Conservation (phyloP, 2,888 invertebrate species). For the Catocala fraxini region DNA sequence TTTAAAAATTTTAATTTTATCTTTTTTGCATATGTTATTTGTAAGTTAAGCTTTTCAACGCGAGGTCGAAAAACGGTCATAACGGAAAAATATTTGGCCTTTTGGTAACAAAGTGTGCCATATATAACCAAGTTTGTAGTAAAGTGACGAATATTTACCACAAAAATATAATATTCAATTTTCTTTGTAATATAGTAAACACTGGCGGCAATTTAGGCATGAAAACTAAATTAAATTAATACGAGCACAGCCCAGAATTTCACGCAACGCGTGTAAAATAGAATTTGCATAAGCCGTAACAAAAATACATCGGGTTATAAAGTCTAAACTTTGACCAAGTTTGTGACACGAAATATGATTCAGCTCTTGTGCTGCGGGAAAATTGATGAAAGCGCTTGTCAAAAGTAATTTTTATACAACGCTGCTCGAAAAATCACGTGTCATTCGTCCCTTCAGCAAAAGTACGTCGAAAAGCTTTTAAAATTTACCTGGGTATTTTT, state of each 20-base stretch:
- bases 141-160: too few species aligned
- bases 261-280: too few species aligned
- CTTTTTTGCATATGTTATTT: neutral
- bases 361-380: constrained; percentile 26
- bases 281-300: neutral
- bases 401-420: constrained; percentile 31
- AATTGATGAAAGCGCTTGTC: constrained; percentile 36
- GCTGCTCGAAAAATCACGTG: constrained; percentile 32
- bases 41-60: too few species aligned
- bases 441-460: constrained; percentile 23
- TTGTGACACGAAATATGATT: constrained; percentile 43
- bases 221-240: too few species aligned
- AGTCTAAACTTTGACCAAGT: constrained; percentile 27
- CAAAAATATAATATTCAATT: too few species aligned
- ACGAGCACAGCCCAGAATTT: too few species aligned
- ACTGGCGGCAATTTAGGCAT: too few species aligned
- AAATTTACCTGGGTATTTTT: constrained; percentile 29
- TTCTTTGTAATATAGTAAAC: too few species aligned
- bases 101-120: too few species aligned
- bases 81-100: too few species aligned
- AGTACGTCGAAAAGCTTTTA: constrained; percentile 50
- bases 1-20: neutral
- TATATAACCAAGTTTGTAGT: too few species aligned
- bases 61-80: too few species aligned
- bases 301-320: neutral